Evolutionary conservation across 2,888 invertebrate species (phyloP).

Genomic region (Seira ritae): DNA sequence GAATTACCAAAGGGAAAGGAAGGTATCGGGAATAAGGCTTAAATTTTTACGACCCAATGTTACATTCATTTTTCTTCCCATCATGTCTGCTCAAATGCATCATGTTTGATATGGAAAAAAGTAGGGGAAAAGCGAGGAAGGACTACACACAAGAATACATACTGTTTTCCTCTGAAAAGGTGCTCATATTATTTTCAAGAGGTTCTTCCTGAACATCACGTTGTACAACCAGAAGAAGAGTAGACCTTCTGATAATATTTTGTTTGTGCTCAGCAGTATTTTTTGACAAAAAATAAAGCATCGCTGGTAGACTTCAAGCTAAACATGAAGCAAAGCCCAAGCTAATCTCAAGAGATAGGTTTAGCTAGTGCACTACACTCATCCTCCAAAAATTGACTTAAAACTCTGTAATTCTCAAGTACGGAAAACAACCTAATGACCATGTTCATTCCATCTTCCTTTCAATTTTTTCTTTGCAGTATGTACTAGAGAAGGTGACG

Average conservation of each 20-base stretch:
- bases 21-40: slow-evolving; percentile 34
- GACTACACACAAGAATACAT: background rate
- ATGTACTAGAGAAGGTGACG: background rate
- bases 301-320: background rate
- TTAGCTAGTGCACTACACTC: slow-evolving; percentile 4
- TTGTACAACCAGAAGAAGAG: too few relatives aligned
- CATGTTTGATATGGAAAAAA: slow-evolving; percentile 7
- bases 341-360: slow-evolving; percentile 53
- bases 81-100: slow-evolving; percentile 15
- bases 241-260: too few relatives aligned
- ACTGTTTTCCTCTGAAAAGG: slow-evolving; percentile 24
- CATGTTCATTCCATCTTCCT: background rate
- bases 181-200: slow-evolving; percentile 43
- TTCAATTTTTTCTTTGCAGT: background rate
- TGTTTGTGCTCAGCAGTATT: background rate
- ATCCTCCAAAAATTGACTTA: too few relatives aligned
- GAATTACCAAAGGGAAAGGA: background rate
- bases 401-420: too few relatives aligned
- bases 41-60: slow-evolving; percentile 47
- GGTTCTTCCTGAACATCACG: background rate
- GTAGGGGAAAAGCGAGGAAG: background rate
- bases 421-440: too few relatives aligned
- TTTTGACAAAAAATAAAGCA: background rate
- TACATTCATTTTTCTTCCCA: slow-evolving; percentile 27
- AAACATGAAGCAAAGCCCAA: background rate